phyloP scores from a whole-genome alignment of 2,113 vertebrate genomes.

The Myanophis thanlyinensis region DNA sequence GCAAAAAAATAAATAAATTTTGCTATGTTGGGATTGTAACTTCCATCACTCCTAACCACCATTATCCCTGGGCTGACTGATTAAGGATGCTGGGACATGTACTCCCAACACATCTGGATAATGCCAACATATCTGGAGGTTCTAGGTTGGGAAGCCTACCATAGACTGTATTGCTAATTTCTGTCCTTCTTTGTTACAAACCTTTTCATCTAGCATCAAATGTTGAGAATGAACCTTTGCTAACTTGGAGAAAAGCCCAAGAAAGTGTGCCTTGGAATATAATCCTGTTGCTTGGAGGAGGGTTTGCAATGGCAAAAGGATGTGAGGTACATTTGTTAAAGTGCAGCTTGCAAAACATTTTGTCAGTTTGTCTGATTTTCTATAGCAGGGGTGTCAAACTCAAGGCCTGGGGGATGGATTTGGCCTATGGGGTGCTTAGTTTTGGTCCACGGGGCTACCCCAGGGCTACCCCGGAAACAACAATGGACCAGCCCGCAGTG shows the following conservation, averaged over 20 bases:
- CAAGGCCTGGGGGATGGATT: too few relatives aligned
- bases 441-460: too few relatives aligned
- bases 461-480: too few relatives aligned
- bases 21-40: background rate
- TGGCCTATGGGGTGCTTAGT: too few relatives aligned
- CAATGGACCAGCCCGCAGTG: too few relatives aligned
- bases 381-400: too few relatives aligned
- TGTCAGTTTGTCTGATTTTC: background rate
- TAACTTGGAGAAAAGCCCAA: conserved; percentile 92
- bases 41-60: background rate
- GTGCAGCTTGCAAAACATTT: fast-evolving
- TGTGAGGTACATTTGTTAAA: conserved; percentile 80
- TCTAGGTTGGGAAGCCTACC: background rate
- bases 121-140: background rate
- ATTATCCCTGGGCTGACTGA: background rate
- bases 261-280: conserved; percentile 94
- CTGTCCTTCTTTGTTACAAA: background rate
- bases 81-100: background rate
- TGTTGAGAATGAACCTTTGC: conserved; percentile 80
- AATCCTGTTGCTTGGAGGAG: conserved; percentile 91
- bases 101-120: background rate
- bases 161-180: background rate
- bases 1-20: too few relatives aligned
- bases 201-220: conserved; percentile 77
- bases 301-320: conserved; percentile 97